Evolutionary conservation across 2,113 vertebrate genomes (phyloP), one percentile per base, ranked within the genome.

Genomic region (Gymnobelideus leadbeateri): DNA sequence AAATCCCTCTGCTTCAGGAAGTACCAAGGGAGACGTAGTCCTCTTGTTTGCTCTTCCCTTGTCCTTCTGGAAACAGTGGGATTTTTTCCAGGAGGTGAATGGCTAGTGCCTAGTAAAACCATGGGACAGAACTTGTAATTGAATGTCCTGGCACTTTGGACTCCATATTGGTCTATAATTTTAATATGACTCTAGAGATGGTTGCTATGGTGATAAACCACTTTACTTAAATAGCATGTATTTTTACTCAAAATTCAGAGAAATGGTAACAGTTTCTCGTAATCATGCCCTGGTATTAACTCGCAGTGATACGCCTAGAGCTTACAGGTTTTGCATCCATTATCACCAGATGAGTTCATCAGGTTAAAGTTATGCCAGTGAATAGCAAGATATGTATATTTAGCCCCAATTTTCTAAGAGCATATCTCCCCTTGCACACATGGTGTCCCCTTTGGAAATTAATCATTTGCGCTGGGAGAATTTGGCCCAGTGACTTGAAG

Each of bases 161-260:
- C 96, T 96, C 97, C 94, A 55, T 94, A 91, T 95, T 97, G 95
- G 55, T 94, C 98, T 97, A 51, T 97, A 97, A 98, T 98, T 98
- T 98, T 95, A 97, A 97, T 97, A 96, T 98, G 95, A 96, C 97
- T 97, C 96, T 96, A 96, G 97, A 98, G 97, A 95, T 97, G 97
- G 98, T 98, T 98, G 97, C 97, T 96, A 98, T 98, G 96, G 98
- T 51, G 97, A 98, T 98, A 98, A 98, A 97, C 96, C 97, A 97
- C 95, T 98, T 98, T 96, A 97, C 97, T 98, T 97, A 98, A 98
- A 98, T 98, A 98, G 96, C 98, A 97, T 97, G 97, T 97, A 98
- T 98, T 98, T 84, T 98, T 97, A 97, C 97, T 98, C 96, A 97
- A 97, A 98, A 98, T 97, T 98, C 97, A 97, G 96, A 97, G 97